Evolutionary conservation across 1,140 invertebrate genomes (phyloP).

Genomic region (Neodiprion fabricii): DNA sequence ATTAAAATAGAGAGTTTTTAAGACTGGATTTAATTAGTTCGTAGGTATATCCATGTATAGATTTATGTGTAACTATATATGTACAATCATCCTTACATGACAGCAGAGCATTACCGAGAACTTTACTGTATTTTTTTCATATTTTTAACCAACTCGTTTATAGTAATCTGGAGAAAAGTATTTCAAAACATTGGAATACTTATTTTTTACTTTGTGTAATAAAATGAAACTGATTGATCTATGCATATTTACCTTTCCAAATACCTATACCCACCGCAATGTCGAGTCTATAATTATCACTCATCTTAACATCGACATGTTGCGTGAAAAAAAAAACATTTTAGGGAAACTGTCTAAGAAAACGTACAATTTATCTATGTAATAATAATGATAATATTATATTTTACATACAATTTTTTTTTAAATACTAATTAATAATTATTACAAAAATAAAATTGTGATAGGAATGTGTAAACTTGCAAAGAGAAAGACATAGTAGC

Average conservation of each 20-base stretch:
- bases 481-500: not conserved
- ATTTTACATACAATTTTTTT: conserved; percentile 34
- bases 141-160: too few species aligned
- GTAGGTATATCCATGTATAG: not conserved
- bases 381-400: conserved; percentile 32
- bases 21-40: not conserved
- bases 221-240: not conserved
- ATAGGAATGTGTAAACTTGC: conserved; percentile 29
- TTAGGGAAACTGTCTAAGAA: too few species aligned
- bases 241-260: too few species aligned
- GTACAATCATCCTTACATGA: not conserved
- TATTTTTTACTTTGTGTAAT: not conserved
- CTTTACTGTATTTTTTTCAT: too few species aligned
- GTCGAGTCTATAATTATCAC: too few species aligned
- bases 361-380: too few species aligned
- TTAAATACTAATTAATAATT: conserved; percentile 25
- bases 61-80: conserved; percentile 1
- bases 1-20: not conserved
- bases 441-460: conserved; percentile 43
- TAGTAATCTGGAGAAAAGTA: not conserved
- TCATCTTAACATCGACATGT: too few species aligned
- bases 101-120: too few species aligned
- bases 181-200: not conserved
- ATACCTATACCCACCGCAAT: too few species aligned
- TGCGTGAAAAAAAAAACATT: too few species aligned